Evolutionary conservation across 2,888 invertebrate genomes (phyloP).

Genomic region (Brachynemurus nebulosus): DNA sequence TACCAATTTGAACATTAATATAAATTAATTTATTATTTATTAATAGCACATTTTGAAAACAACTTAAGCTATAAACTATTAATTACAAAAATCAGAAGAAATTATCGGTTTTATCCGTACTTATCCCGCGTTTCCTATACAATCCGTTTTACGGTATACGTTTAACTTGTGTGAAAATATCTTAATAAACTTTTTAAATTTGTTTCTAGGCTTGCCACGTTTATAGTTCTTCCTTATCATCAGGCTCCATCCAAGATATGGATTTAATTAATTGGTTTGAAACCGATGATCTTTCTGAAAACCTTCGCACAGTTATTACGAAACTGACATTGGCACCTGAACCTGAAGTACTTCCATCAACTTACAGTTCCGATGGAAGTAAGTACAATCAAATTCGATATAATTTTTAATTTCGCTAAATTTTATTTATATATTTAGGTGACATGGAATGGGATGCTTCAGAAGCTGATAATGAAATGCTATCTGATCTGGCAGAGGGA

Average conservation of each 20-base stretch:
- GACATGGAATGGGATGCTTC: conserved; percentile 65
- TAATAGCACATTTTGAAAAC: too few relatives aligned
- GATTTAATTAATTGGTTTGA: conserved; percentile 52
- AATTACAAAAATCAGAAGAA: too few relatives aligned
- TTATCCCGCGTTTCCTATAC: too few relatives aligned
- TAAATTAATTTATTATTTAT: too few relatives aligned
- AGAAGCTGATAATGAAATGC: conserved; percentile 41
- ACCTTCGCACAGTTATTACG: conserved; percentile 54
- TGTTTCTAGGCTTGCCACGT: conserved; percentile 8
- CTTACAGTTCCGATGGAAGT: conserved; percentile 56
- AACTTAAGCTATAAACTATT: too few relatives aligned
- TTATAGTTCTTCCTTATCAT: conserved; percentile 11
- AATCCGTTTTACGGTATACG: too few relatives aligned
- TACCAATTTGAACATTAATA: too few relatives aligned
- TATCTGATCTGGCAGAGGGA: conserved; percentile 8
- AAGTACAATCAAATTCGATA: conserved; percentile 22
- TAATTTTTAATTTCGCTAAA: not conserved
- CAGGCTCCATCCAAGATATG: conserved; percentile 36
- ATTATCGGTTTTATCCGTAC: too few relatives aligned
- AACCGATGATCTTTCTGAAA: conserved; percentile 59
- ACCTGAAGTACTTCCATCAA: conserved; percentile 38
- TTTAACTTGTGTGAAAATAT: too few relatives aligned
- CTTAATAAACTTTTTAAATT: not conserved
- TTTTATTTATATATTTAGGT: conserved; percentile 28
- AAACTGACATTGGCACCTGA: conserved; percentile 46